phyloP scores from a whole-genome alignment of 1,140 invertebrate genomes.

The Zeugodacus cucurbitae region DNA sequence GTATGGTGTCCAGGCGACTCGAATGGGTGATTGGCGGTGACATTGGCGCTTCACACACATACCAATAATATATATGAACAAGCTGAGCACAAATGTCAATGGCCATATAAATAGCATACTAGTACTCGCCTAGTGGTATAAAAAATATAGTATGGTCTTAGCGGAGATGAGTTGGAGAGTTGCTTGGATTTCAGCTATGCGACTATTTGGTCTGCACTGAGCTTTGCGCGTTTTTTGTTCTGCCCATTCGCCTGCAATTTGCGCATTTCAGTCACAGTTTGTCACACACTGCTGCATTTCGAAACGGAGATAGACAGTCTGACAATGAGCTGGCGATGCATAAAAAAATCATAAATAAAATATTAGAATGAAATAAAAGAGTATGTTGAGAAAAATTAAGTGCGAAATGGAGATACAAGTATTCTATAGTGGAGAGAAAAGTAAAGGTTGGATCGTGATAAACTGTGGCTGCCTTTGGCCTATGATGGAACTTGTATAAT shows the following conservation, averaged over 20 bases:
- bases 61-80: not conserved
- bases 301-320: not conserved
- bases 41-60: not conserved
- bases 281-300: not conserved
- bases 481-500: too few species aligned
- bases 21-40: conserved; percentile 11
- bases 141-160: not conserved
- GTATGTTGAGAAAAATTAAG: not conserved
- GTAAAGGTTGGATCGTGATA: too few species aligned
- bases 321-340: not conserved
- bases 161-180: not conserved
- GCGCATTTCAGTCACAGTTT: conserved; percentile 12
- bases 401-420: not conserved
- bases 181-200: not conserved
- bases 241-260: not conserved
- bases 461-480: too few species aligned
- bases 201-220: not conserved
- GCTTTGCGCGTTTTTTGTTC: not conserved
- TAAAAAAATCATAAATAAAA: not conserved
- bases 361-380: not conserved
- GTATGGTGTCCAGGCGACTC: too few species aligned
- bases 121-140: not conserved
- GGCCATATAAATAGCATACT: not conserved
- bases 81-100: not conserved
- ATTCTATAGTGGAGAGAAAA: too few species aligned